Conservation (phyloP, 2,113 vertebrate species). For the Neomonachus schauinslandi region DNA sequence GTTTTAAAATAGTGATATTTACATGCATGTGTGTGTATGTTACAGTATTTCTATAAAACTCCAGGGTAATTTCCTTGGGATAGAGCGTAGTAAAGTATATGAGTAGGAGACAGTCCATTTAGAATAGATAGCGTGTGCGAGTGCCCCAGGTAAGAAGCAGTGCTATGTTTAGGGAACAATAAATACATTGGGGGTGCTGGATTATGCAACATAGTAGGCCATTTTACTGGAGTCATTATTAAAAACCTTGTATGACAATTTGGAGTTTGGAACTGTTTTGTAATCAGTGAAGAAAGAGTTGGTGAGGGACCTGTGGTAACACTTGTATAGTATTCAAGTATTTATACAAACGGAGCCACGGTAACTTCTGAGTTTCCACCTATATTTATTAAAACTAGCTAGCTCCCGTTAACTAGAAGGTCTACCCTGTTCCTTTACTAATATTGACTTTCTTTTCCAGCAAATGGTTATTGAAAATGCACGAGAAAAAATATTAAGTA, state of each 20-base stretch:
- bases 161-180: background rate
- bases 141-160: background rate
- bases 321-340: background rate
- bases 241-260: background rate
- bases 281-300: background rate
- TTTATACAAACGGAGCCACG: background rate
- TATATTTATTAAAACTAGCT: background rate
- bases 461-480: constrained; percentile 99
- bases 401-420: background rate
- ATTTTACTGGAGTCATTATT: constrained; percentile 13
- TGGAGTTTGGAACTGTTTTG: constrained; percentile 26
- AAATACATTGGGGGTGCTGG: background rate
- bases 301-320: background rate
- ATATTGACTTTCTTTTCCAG: constrained; percentile 85
- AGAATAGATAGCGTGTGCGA: background rate
- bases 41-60: background rate
- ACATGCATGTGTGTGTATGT: background rate
- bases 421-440: constrained; percentile 35
- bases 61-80: background rate
- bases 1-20: constrained; percentile 75
- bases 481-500: constrained; percentile 96
- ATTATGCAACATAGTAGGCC: background rate
- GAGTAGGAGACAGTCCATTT: background rate
- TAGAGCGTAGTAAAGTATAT: background rate
- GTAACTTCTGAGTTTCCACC: background rate